Base-by-base conservation (phyloP, 2,113 vertebrate species). In the Corythoichthys haematopterus region DNA sequence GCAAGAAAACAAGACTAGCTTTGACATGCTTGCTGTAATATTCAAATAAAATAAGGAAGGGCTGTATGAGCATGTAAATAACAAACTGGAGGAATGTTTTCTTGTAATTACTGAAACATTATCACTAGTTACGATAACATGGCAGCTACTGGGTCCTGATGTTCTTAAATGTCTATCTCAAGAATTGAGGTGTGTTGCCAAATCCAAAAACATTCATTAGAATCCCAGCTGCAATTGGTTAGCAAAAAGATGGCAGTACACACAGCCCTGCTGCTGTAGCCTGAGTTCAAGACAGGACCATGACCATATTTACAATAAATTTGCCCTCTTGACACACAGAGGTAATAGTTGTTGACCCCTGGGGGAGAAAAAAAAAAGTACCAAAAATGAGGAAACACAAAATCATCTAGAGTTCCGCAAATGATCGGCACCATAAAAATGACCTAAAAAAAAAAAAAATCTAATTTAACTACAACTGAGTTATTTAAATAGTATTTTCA, bases 191-290 rank as follows among this genome's bases (percentile, higher is more conserved):
- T 66, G 53, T 13, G 28, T 69, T 60, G 20, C 58, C 65, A 69
- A 73, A 75, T 48, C 4, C 10, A 62, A 62, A 57, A 57, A 69
- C 68, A 71, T 71, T 74, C 38, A 71, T 63, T 9, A 66, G 37
- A 79, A 72, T 62, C 72, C 37, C 46, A 80, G 63, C 65, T 80
- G 76, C 68, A 75, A 76, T 36, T 33, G 2, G 61, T 67, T 65
- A 59, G 37, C 66, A 36, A 66, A 71, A 69, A 6, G 46, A 28
- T 69, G 70, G 74, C 74, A 68, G 16, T 56, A 77, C 71, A 69
- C 80, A 85, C 82, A 87, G 83, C 74, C 74, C 79, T 45, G 83
- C 83, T 88, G 84, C 37, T 78, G 76, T 70, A 74, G 67, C 78
- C 70, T 61, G 14, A 66, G 57, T 20, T 45, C 60, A 78, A 58